These are phyloP conservation scores for Malurus melanocephalus DNA, from an alignment of 2,113 vertebrate species.

Conservation along the genomic window DNA sequence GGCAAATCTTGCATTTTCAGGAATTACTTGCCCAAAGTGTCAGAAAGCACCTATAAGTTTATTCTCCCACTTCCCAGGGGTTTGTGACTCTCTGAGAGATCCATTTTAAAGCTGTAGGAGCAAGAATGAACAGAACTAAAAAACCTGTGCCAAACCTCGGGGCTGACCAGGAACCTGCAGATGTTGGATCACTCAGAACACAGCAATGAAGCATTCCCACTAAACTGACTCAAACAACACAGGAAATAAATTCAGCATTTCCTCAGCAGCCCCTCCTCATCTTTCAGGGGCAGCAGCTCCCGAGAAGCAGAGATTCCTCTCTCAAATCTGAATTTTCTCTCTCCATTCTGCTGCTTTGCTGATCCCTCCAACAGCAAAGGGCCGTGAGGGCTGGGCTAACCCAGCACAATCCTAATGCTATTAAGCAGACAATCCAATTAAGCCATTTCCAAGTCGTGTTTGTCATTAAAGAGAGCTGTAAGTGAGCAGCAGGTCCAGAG, in stretches of 20 bases:
- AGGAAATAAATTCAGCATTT: not conserved
- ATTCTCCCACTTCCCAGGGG: not conserved
- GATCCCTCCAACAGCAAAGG: constrained; percentile 38
- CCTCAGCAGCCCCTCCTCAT: not conserved
- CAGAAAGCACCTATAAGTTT: not conserved
- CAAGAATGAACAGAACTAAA: not conserved
- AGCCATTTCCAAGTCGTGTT: constrained; percentile 55
- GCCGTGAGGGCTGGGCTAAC: constrained; percentile 49
- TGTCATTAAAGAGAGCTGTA: constrained; percentile 62
- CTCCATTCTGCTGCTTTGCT: constrained; percentile 8
- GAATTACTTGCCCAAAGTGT: not conserved
- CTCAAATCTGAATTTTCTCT: not conserved
- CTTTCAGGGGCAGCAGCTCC: not conserved
- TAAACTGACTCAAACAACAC: not conserved
- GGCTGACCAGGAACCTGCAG: not conserved
- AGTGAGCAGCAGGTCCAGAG: constrained; percentile 25
- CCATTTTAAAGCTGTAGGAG: not conserved
- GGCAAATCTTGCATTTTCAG: not conserved
- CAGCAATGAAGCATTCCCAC: not conserved
- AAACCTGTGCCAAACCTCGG: not conserved
- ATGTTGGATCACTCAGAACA: not conserved
- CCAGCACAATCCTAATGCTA: constrained; percentile 55
- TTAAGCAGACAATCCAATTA: constrained; percentile 67
- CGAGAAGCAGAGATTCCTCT: not conserved
- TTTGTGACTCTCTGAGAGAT: not conserved